Evolutionary conservation across 1,140 invertebrate species (phyloP).

Genomic region (Drosophila cardini): DNA sequence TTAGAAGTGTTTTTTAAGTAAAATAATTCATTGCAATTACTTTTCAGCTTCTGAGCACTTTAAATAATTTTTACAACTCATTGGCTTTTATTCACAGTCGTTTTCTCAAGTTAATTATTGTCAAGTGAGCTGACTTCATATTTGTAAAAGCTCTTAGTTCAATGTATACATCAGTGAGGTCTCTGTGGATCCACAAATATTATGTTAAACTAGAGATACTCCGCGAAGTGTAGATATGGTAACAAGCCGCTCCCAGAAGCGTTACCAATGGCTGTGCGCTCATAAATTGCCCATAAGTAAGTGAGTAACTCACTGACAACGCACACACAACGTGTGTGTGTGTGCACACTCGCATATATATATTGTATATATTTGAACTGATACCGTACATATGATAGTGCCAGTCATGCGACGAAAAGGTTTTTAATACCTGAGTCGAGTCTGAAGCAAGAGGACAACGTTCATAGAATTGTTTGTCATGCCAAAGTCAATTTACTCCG

Average conservation of each 20-base stretch:
- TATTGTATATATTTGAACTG: constrained; percentile 14
- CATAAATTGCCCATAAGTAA: constrained; percentile 63
- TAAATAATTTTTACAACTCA: too few relatives aligned
- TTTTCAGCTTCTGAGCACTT: too few relatives aligned
- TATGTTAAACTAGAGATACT: constrained; percentile 12
- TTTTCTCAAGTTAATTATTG: neutral
- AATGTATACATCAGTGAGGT: neutral
- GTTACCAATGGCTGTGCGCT: constrained; percentile 31
- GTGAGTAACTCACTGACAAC: constrained; percentile 47
- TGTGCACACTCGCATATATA: neutral
- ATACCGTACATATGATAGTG: constrained; percentile 42
- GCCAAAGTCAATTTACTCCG: constrained; percentile 78
- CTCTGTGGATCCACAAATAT: constrained; percentile 2
- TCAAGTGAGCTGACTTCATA: neutral
- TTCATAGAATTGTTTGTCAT: constrained; percentile 76
- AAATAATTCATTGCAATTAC: too few relatives aligned
- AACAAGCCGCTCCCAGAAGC: constrained; percentile 10
- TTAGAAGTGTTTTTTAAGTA: too few relatives aligned
- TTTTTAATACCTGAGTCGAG: constrained; percentile 50
- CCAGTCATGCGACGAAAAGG: constrained; percentile 67
- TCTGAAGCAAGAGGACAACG: constrained; percentile 13
- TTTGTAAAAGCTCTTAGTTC: neutral
- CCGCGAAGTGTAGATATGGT: constrained; percentile 8
- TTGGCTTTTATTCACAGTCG: neutral
- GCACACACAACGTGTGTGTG: constrained; percentile 14